Evolutionary conservation across 2,113 vertebrate species (phyloP), one percentile per base, ranked within the genome.

Genomic region (Thunnus maccoyii): DNA sequence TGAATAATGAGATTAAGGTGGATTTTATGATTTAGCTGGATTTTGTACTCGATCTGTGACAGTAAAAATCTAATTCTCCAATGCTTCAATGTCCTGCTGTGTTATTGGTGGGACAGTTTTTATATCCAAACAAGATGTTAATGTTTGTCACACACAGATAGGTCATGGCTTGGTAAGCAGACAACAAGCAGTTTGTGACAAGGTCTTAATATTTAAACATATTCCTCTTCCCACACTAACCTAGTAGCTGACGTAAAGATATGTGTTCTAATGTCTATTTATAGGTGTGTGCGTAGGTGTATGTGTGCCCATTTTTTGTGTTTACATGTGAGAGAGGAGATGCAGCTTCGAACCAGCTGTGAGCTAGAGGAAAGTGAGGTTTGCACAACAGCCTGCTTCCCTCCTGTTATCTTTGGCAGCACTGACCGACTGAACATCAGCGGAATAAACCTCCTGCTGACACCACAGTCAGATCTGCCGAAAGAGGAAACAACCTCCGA

Each of bases 351-450:
- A 83, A 61, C 70, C 70, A 83, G 82, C 58, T 80, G 62, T 88
- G 86, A 13, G 61, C 62, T 67, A 82, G 41, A 80, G 73, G 47
- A 86, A 85, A 75, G 50, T 22, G 32, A 71, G 52, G 22, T 56
- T 48, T 36, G 46, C 64, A 80, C 72, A 79, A 74, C 60, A 61
- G 65, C 50, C 63, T 36, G 22, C 46, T 62, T 78, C n/a, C 20
- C 62, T 70, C 63, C 58, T 79, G 76, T 85, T 87, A 66, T 79
- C 36, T 66, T 87, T 91, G 87, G 88, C 85, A 82, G 62, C 56
- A 3, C 32, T 75, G 69, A 56, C 63, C 0, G 5, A 80, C 36
- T 9, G 36, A 55, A 79, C 76, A 70, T 64, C 66, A 66, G 67
- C 0, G 2, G 64, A 85, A 79, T 78, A 58, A 81, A 27, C 58